These are phyloP conservation scores for Melanostoma scalare DNA, from an alignment of 2,888 invertebrate species.

Conservation along the genomic window DNA sequence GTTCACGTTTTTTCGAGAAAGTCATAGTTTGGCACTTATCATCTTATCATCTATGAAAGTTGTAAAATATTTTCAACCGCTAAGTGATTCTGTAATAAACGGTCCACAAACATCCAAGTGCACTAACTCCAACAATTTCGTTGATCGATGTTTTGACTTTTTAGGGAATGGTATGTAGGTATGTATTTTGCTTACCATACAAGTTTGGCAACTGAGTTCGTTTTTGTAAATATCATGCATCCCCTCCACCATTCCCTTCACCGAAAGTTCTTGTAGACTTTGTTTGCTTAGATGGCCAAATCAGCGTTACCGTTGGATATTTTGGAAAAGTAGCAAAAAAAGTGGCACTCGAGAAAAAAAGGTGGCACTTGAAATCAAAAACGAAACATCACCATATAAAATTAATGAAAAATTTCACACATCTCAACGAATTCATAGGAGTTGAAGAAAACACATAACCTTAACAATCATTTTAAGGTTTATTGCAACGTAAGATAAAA, in stretches of 20 bases:
- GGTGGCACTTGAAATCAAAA: too few relatives aligned
- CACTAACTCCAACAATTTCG: slow-evolving; percentile 40
- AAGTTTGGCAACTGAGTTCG: slow-evolving; percentile 18
- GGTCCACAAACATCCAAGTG: slow-evolving; percentile 70
- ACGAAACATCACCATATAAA: too few relatives aligned
- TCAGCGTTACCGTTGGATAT: too few relatives aligned
- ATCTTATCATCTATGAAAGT: slow-evolving; percentile 73
- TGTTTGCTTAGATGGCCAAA: slow-evolving; percentile 59
- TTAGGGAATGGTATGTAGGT: slow-evolving; percentile 50
- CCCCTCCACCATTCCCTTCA: slow-evolving; percentile 58
- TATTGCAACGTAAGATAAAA: too few relatives aligned
- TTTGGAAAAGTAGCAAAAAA: too few relatives aligned
- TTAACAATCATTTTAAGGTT: too few relatives aligned
- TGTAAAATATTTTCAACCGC: slow-evolving; percentile 65
- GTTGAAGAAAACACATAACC: too few relatives aligned
- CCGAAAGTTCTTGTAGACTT: slow-evolving; percentile 47
- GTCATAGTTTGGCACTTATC: too few relatives aligned
- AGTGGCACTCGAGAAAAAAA: too few relatives aligned
- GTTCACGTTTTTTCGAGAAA: too few relatives aligned
- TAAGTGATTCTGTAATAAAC: slow-evolving; percentile 50
- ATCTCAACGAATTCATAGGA: too few relatives aligned
- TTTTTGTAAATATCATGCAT: slow-evolving; percentile 18
- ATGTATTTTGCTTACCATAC: slow-evolving; percentile 55
- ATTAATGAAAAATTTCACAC: too few relatives aligned
- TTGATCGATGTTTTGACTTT: slow-evolving; percentile 37